Evolutionary conservation across 2,797 vertebrate species (phyloP).

Genomic region (Masticophis lateralis): DNA sequence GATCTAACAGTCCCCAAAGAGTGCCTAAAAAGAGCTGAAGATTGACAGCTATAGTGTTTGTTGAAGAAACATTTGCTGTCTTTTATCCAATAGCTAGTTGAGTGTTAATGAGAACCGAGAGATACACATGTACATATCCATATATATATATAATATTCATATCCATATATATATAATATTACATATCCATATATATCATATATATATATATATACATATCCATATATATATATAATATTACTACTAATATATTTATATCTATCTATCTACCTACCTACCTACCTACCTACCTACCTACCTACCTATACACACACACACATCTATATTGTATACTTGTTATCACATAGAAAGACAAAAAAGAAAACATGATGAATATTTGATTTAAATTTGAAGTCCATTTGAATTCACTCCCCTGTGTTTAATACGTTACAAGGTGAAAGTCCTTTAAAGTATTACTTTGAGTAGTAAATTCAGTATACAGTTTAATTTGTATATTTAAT

Average conservation of each 20-base stretch:
- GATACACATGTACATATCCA: not conserved
- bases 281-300: no score
- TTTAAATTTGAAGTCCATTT: conserved; percentile 2
- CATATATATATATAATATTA: not conserved
- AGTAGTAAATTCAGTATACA: conserved; percentile 7
- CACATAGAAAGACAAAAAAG: not conserved
- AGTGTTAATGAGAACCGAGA: not conserved
- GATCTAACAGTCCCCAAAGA: conserved; percentile 1
- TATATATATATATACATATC: no score
- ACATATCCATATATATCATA: no score
- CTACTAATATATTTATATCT: no score
- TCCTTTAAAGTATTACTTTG: not conserved
- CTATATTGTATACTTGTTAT: not conserved
- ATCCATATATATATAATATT: not conserved
- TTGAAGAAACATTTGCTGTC: conserved; percentile 3
- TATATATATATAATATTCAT: not conserved
- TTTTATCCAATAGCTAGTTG: not conserved
- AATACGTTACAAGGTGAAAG: not conserved
- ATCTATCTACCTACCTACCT: no score
- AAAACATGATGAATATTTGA: not conserved
- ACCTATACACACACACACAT: no score
- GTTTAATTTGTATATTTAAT: conserved; percentile 13
- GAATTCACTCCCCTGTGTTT: not conserved
- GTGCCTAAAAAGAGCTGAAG: not conserved
- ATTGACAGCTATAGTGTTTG: not conserved